Conservation (phyloP, 1,140 invertebrate species). For the Thaumetopoea pityocampa region DNA sequence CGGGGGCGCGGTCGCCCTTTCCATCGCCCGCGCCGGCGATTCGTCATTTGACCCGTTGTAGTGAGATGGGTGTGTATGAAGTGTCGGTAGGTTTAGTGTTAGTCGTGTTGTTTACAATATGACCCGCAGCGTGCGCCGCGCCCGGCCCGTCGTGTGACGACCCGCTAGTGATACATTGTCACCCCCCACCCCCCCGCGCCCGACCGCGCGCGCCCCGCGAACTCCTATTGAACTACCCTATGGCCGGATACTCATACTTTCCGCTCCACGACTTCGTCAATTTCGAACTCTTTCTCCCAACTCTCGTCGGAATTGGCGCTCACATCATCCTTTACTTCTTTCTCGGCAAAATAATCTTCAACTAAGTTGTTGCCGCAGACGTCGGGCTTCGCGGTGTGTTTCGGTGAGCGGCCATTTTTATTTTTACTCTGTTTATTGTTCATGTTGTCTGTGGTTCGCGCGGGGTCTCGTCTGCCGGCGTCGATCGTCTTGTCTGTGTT, state of each 20-base stretch:
- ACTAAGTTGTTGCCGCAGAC: conserved; percentile 65
- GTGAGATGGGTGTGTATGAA: too few relatives aligned
- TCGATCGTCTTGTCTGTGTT: conserved; percentile 34
- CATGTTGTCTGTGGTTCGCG: conserved; percentile 39
- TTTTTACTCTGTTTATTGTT: conserved; percentile 44
- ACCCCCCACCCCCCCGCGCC: too few relatives aligned
- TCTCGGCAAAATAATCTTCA: conserved; percentile 71
- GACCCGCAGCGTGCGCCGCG: too few relatives aligned
- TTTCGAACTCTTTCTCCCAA: conserved; percentile 74
- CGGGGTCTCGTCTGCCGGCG: conserved; percentile 26
- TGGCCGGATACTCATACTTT: conserved; percentile 47
- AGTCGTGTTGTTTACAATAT: too few relatives aligned
- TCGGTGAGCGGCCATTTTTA: conserved; percentile 45
- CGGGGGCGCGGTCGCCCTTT: too few relatives aligned
- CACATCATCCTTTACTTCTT: conserved; percentile 64
- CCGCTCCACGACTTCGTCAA: conserved; percentile 50
- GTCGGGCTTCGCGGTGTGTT: conserved; percentile 43
- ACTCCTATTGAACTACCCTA: too few relatives aligned
- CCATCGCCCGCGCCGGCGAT: too few relatives aligned
- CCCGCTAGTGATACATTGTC: too few relatives aligned
- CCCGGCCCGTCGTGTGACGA: too few relatives aligned
- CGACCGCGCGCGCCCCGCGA: too few relatives aligned
- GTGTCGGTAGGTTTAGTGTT: too few relatives aligned
- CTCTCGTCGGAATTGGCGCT: conserved; percentile 74
- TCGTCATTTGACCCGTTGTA: too few relatives aligned